A percentile compares a stretch with the other conserved stretches of the same genome.
phyloP scores from a whole-genome alignment of 2,797 vertebrate genomes.

The Pempheris klunzingeri region DNA sequence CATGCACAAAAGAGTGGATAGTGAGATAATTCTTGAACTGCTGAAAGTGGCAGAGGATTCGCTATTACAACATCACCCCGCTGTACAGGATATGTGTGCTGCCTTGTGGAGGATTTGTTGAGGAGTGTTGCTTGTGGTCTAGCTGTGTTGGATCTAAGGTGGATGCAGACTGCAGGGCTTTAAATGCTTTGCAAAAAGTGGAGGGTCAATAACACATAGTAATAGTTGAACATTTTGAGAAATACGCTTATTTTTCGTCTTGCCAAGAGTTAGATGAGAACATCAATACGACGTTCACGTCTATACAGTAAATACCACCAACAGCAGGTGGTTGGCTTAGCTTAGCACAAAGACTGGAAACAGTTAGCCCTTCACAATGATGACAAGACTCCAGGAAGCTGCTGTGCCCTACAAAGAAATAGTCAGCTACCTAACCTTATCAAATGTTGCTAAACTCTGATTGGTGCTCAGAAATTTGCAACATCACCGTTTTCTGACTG shows the following conservation, averaged over 20 bases:
- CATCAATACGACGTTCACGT: too few species aligned
- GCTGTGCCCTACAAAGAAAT: not conserved
- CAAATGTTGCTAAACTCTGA: not conserved
- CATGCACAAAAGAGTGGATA: slow-evolving; percentile 43
- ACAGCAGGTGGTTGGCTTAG: not conserved
- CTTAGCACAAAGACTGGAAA: slow-evolving; percentile 1
- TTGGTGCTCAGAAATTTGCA: slow-evolving; percentile 2
- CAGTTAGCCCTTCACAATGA: not conserved
- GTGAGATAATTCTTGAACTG: slow-evolving; percentile 59
- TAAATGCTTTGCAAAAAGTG: slow-evolving; percentile 14
- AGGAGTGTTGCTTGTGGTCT: slow-evolving; percentile 53
- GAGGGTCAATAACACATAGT: not conserved
- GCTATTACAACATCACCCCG: slow-evolving; percentile 55
- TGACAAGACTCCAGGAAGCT: not conserved
- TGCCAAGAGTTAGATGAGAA: not conserved
- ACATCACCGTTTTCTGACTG: not conserved
- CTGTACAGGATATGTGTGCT: slow-evolving; percentile 54
- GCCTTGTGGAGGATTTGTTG: slow-evolving; percentile 54
- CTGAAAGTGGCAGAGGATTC: slow-evolving; percentile 59
- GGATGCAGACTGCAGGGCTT: slow-evolving; percentile 24
- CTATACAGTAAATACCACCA: not conserved
- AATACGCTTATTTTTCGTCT: not conserved
- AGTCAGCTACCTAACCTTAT: not conserved
- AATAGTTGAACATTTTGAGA: not conserved
- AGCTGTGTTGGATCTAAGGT: slow-evolving; percentile 42